phyloP scores from a whole-genome alignment of 1,140 invertebrate genomes.

The Drosophila truncata region DNA sequence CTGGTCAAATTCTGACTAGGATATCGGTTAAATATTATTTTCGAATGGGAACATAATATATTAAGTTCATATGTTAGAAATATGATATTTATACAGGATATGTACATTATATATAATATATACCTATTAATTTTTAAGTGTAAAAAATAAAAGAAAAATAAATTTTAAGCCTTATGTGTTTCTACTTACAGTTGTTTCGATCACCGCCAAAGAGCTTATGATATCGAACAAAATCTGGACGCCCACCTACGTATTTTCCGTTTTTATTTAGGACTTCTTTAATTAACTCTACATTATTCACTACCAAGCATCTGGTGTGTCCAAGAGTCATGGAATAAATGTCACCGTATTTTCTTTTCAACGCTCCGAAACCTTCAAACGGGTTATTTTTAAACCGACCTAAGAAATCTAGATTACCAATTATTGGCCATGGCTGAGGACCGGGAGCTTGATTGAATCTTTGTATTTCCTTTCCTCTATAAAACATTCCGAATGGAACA shows the following conservation, averaged over 20 bases:
- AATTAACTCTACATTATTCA: constrained; percentile 91
- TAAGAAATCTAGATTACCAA: constrained; percentile 90
- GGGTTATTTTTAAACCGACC: constrained; percentile 88
- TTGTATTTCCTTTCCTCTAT: constrained; percentile 13
- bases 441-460: constrained; percentile 86
- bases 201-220: constrained; percentile 91
- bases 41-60: no score
- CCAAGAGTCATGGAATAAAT: constrained; percentile 91
- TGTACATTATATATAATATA: no score
- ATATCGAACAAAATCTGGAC: constrained; percentile 92
- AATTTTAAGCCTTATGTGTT: neutral
- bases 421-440: constrained; percentile 89
- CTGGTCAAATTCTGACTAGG: no score
- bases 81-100: no score
- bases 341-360: constrained; percentile 90
- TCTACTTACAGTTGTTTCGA: constrained; percentile 91
- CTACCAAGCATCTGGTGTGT: constrained; percentile 89
- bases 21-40: no score
- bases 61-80: no score
- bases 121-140: no score
- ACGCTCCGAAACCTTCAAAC: constrained; percentile 90
- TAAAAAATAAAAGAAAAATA: no score
- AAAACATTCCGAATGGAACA: constrained; percentile 6
- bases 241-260: constrained; percentile 91
- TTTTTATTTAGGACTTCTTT: constrained; percentile 93